Evolutionary conservation across 2,113 vertebrate genomes (phyloP), one percentile per base, ranked within the genome.

Genomic region (Cyphomyrus plagiostoma): DNA sequence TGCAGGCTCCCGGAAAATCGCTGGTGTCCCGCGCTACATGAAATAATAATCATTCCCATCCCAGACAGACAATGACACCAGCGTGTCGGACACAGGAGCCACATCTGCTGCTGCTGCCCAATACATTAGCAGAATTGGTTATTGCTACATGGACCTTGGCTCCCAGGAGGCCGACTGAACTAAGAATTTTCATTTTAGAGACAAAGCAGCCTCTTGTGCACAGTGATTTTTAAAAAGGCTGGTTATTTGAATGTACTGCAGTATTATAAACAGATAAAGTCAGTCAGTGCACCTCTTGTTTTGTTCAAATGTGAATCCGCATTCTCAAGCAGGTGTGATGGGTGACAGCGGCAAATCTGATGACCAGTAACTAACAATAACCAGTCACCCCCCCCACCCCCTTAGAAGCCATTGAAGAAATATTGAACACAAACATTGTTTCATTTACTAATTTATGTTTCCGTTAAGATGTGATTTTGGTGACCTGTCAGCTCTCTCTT

Each of bases 41-140:
- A 62, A 88, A 66, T 45, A 62, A 62, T 42, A 88, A 88, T 62
- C 15, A 58, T 39, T 62, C 87, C 53, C 87, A 26, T 88, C 39
- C 87, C 39, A 88, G 53, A 62, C 35, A 42, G 52, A 62, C 53
- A 8, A 21, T 42, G 87, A 88, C 35, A 23, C 19, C 87, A 26
- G 56, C 35, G 39, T 45, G 30, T 58, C 9, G 35, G 39, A 66
- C 87, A 46, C 52, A 13, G 53, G 30, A 62, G 10, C 2, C 86
- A 62, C 53, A 62, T 4, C 35, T 58, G 35, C 21, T 26, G 10
- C 0, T 26, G 26, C 2, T 0, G 10, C 19, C 19, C 9, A 5
- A 39, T 42, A 66, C 39, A 66, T 46, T 35, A 13, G 35, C 35
- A n/a, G 56, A 88, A 46, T 35, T 26, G 56, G 26, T 30, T 39